Conservation (phyloP, 2,797 vertebrate genomes). For the Chrosomus eos region DNA sequence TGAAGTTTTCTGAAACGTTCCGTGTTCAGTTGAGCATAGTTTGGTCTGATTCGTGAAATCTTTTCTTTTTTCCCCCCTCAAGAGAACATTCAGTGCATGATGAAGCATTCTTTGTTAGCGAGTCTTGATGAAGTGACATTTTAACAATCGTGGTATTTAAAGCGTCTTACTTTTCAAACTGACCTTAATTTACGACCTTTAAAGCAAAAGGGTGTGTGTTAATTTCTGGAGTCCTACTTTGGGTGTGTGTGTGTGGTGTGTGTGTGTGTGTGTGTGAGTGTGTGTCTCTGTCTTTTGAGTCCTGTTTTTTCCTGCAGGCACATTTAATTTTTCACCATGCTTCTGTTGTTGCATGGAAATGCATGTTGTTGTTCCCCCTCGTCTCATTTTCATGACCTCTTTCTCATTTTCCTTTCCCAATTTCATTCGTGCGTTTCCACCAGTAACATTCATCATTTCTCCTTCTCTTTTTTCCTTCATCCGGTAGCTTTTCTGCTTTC, state of each 20-base stretch:
- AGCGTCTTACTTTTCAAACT: constrained; percentile 66
- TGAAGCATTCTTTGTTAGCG: constrained; percentile 15
- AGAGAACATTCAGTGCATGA: background rate
- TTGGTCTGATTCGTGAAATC: background rate
- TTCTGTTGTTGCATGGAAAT: constrained; percentile 68
- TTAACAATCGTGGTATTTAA: constrained; percentile 75
- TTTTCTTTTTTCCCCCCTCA: background rate
- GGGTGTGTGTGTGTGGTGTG: background rate
- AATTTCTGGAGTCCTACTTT: constrained; percentile 11
- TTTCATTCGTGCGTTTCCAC: constrained; percentile 39
- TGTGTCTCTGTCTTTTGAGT: constrained; percentile 25
- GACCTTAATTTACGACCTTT: constrained; percentile 73
- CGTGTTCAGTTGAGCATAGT: background rate
- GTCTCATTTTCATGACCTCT: constrained; percentile 37
- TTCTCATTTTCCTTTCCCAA: constrained; percentile 56
- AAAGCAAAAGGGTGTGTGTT: constrained; percentile 42
- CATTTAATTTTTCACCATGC: constrained; percentile 76
- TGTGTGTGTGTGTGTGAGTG: background rate
- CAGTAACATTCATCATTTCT: constrained; percentile 38
- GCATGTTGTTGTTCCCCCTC: constrained; percentile 19
- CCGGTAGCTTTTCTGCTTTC: constrained; percentile 33
- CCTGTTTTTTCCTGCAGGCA: constrained; percentile 73
- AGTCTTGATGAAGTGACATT: constrained; percentile 72
- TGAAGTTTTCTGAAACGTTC: constrained; percentile 13
- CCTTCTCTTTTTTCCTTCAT: constrained; percentile 20